These are phyloP conservation scores for Tetanocera ferruginea DNA, from an alignment of 2,888 invertebrate species.

Conservation along the genomic window DNA sequence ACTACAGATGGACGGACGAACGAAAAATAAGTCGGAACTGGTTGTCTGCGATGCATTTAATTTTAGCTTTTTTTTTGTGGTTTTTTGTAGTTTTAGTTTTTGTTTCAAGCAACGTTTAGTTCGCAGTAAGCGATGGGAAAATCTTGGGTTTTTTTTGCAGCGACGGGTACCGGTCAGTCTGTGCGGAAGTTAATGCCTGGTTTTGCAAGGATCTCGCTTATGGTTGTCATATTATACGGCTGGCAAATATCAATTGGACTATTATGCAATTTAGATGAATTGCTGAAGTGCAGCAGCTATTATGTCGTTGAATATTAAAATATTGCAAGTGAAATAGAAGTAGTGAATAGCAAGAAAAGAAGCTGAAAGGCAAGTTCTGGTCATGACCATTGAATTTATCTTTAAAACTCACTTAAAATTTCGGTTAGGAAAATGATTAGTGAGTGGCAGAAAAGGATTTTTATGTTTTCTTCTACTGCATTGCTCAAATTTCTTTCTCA, in stretches of 20 bases:
- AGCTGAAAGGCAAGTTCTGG: too few species aligned
- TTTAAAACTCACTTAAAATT: not conserved
- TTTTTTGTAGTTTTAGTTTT: not conserved
- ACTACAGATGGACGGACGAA: slow-evolving; percentile 7
- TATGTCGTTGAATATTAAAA: not conserved
- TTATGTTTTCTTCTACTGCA: too few species aligned
- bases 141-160: not conserved
- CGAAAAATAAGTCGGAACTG: slow-evolving; percentile 22
- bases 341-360: too few species aligned
- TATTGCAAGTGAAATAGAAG: not conserved
- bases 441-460: too few species aligned
- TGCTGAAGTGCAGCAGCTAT: slow-evolving; percentile 4
- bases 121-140: slow-evolving; percentile 25
- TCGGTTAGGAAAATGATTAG: not conserved
- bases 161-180: not conserved
- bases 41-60: slow-evolving; percentile 19
- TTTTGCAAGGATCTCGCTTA: slow-evolving; percentile 20
- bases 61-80: slow-evolving; percentile 18
- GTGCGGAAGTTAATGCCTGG: slow-evolving; percentile 23
- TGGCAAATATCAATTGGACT: slow-evolving; percentile 51
- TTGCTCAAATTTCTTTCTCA: too few species aligned
- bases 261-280: slow-evolving; percentile 53
- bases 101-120: not conserved
- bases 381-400: too few species aligned
- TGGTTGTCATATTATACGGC: slow-evolving; percentile 51